Evolutionary conservation across 2,888 invertebrate genomes (phyloP), one percentile per base, ranked within the genome.

Genomic region (Hydroisotoma schaefferi): DNA sequence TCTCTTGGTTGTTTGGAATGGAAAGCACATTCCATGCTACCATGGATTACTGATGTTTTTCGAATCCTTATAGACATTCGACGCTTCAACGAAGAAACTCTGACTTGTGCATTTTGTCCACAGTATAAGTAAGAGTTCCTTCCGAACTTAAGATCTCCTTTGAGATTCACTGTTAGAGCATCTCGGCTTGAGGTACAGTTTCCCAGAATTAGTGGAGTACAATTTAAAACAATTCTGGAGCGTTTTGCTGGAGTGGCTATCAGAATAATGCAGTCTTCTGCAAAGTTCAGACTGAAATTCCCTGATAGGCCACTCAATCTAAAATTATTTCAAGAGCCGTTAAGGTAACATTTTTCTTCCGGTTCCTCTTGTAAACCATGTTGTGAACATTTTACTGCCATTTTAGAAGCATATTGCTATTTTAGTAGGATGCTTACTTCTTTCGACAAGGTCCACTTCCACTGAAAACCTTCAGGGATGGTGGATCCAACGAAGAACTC

Each of bases 41-140:
- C 28, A 15, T 8, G 22, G 52, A 38, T 22, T 1, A 49, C 52
- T 15, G 52, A 44, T n/a, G 48, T 25, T 29, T 59, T 43, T 46
- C 59, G 63, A 6, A 70, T 55, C 10, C 63, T 55, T 15, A 70
- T 65, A n/a, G 71, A 61, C 10, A 71, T 52, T 44, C 59, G 54
- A 37, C 70, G 57, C 43, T 59, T 28, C 6, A 68, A 23, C 5
- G 69, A 65, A 18, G 60, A 65, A 8, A 65, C 57, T 29, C 67
- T 43, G 2, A 71, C 55, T 26, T 63, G 61, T 15, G 65, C 61
- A 18, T 68, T 60, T 3, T 53, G 56, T 15, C 71, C 71, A 47
- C 71, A 71, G 59, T 71, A 71, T 26, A 66, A 55, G 52, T 61
- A 71, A 1, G 69, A 68, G 48, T 71, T 71, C 40, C 67, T 52